A percentile compares a stretch with the other conserved stretches of the same genome.
These are phyloP conservation scores for Cantharis flavilabris DNA, from an alignment of 2,888 invertebrate genomes.

Conservation along the genomic window DNA sequence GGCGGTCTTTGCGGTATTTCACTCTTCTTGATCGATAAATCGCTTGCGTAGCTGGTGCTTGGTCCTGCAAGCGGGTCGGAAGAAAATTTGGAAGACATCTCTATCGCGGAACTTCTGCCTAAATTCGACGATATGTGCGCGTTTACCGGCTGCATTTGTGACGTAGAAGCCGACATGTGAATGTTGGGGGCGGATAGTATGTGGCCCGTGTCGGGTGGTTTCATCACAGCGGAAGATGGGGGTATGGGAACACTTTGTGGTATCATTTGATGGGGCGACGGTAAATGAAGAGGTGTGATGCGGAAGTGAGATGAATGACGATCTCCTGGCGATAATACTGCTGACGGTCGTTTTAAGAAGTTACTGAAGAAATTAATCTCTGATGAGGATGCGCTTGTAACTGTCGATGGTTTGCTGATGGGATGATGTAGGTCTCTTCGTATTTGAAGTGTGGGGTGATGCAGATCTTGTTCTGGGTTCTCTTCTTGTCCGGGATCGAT, in stretches of 20 bases:
- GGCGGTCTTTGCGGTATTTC: slow-evolving; percentile 58
- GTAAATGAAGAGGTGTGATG: slow-evolving; percentile 41
- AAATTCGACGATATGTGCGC: slow-evolving; percentile 20
- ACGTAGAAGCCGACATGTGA: background rate
- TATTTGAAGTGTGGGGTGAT: slow-evolving; percentile 66
- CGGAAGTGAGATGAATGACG: slow-evolving; percentile 47
- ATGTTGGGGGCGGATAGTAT: background rate
- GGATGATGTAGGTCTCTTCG: slow-evolving; percentile 70
- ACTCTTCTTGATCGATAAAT: slow-evolving; percentile 54
- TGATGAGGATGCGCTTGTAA: slow-evolving; percentile 52
- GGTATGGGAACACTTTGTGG: slow-evolving; percentile 42
- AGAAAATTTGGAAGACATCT: background rate
- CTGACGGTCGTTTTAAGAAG: slow-evolving; percentile 60
- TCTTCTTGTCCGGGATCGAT: slow-evolving; percentile 54
- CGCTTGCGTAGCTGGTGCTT: slow-evolving; percentile 45
- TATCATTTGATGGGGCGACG: slow-evolving; percentile 34
- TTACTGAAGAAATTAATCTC: slow-evolving; percentile 59
- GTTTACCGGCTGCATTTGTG: slow-evolving; percentile 4
- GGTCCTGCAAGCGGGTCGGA: slow-evolving; percentile 9
- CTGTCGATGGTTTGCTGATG: slow-evolving; percentile 49
- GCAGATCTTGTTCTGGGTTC: slow-evolving; percentile 41
- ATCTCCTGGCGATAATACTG: slow-evolving; percentile 51
- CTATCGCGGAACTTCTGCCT: background rate
- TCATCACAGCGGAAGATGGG: slow-evolving; percentile 41
- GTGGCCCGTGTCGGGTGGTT: slow-evolving; percentile 49